Evolutionary conservation across 2,113 vertebrate genomes (phyloP).

Genomic region (Myotis lucifugus): DNA sequence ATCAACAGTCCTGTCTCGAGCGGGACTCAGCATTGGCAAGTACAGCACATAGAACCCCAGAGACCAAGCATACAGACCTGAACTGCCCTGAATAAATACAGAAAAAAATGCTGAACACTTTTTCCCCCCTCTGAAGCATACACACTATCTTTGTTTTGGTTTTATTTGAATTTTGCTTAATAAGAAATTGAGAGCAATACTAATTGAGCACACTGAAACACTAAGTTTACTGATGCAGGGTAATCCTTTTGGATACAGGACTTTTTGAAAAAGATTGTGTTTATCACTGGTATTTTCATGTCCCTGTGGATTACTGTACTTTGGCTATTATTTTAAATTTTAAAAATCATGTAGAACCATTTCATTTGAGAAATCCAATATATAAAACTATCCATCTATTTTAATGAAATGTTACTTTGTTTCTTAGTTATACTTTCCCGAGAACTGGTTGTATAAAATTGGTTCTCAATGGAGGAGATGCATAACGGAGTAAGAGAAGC

Average conservation of each 20-base stretch:
- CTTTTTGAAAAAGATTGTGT: background rate
- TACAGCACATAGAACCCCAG: background rate
- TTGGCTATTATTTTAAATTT: background rate
- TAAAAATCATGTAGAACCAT: background rate
- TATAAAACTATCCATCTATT: background rate
- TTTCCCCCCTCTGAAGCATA: background rate
- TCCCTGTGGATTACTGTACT: background rate
- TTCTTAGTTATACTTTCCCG: background rate
- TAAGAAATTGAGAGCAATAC: background rate
- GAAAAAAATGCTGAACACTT: background rate
- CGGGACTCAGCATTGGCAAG: background rate
- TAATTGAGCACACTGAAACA: background rate
- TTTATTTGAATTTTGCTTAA: background rate
- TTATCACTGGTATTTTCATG: background rate
- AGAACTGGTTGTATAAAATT: background rate
- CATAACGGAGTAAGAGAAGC: background rate
- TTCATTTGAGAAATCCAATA: background rate
- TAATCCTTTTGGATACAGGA: background rate
- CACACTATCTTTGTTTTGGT: background rate
- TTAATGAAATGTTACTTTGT: background rate
- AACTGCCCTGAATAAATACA: background rate
- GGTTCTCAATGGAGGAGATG: background rate
- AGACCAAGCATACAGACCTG: background rate
- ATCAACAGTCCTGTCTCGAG: background rate
- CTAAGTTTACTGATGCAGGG: background rate